A percentile compares a stretch with the other conserved stretches of the same genome.
Evolutionary conservation across 2,797 vertebrate species (phyloP).

Genomic region (Synanceia verrucosa): DNA sequence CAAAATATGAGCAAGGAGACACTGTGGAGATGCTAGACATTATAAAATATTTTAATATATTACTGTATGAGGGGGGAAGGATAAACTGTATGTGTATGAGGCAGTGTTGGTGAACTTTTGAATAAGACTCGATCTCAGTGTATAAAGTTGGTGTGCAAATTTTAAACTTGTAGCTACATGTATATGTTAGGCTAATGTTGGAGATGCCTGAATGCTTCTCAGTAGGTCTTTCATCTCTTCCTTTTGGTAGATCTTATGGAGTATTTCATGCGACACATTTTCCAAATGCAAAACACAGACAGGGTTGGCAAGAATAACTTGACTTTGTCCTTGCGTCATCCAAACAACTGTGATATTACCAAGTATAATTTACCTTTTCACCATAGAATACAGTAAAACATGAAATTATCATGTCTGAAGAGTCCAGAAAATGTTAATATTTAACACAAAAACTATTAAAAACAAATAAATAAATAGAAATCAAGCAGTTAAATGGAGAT

Average conservation of each 20-base stretch:
- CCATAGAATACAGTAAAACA: neutral
- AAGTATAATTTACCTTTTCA: neutral
- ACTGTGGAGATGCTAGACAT: too few relatives aligned
- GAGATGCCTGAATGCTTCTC: neutral
- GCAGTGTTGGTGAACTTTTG: too few relatives aligned
- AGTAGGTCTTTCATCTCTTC: neutral
- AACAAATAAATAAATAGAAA: neutral
- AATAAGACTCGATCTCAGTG: too few relatives aligned
- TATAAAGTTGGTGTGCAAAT: too few relatives aligned
- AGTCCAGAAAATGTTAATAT: too few relatives aligned
- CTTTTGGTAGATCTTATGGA: neutral
- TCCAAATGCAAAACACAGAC: neutral
- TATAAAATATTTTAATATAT: too few relatives aligned
- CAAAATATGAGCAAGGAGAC: too few relatives aligned
- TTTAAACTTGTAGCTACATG: neutral
- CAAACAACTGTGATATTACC: neutral
- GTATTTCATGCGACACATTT: constrained; percentile 1
- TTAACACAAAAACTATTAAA: neutral
- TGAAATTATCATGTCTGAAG: neutral
- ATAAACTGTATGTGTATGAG: too few relatives aligned
- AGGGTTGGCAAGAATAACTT: too few relatives aligned
- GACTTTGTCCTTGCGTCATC: neutral
- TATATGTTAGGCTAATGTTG: neutral
- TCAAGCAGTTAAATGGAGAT: neutral
- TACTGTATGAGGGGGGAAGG: too few relatives aligned